A percentile compares a stretch with the other conserved stretches of the same genome.
Evolutionary conservation across 2,888 invertebrate genomes (phyloP).

Genomic region (Catonia carolina): DNA sequence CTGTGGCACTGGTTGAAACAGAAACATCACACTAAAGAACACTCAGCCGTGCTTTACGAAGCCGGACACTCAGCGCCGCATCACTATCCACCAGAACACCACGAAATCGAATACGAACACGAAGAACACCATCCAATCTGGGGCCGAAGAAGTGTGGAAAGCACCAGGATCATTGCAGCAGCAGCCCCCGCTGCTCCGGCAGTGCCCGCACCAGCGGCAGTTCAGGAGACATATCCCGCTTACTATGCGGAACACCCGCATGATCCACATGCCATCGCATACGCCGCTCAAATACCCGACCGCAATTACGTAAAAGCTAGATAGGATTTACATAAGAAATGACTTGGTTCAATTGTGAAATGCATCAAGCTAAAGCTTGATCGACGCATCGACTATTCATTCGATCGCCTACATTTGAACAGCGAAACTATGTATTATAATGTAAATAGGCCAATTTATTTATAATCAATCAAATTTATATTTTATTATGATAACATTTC

Average conservation of each 20-base stretch:
- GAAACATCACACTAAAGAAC: slow-evolving; percentile 15
- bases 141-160: slow-evolving; percentile 2
- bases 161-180: slow-evolving; percentile 1
- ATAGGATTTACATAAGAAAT: not conserved
- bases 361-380: no score
- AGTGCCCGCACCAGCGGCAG: not conserved
- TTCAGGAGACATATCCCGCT: not conserved
- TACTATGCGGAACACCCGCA: no score
- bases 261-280: not conserved
- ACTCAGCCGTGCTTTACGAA: slow-evolving; percentile 20
- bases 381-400: no score
- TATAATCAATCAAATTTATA: no score
- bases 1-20: slow-evolving; percentile 10
- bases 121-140: slow-evolving; percentile 16
- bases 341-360: no score
- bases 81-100: slow-evolving; percentile 3
- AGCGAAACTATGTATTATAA: no score
- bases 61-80: slow-evolving; percentile 16
- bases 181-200: slow-evolving; percentile 3
- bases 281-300: not conserved
- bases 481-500: no score
- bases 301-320: slow-evolving; percentile 4
- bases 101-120: slow-evolving; percentile 4
- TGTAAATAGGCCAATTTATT: no score
- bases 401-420: no score